Base-by-base conservation (phyloP, 2,888 invertebrate species). In the Ctena decussata region DNA sequence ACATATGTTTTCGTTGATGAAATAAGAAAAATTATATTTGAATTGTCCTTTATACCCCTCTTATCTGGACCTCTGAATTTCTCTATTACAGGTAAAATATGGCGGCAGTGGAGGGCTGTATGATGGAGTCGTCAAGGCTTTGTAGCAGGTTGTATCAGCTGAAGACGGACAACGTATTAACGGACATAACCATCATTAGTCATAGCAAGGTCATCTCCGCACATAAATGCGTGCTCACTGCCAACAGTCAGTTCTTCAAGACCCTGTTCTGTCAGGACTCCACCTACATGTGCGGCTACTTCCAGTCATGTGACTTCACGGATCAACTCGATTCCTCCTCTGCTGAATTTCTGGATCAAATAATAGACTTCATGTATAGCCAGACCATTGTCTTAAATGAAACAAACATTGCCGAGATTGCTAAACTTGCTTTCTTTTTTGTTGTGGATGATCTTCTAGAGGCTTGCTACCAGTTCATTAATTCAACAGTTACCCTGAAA, bases 141-240 rank as follows among this genome's bases (percentile, higher is more conserved):
- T 35, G 46, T 5, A n/a, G 12, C 8, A 74, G 70, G 32, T 57
- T 57, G 3, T 74, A 75, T 27, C 32, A 69, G 18, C 53, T 81
- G n/a, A 71, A 53, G 32, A 72, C 35, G 24, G 77, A 81, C 15
- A 49, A 57, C 21, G 39, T 44, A 11, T 77, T 70, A 24, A 77
- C 37, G 24, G 87, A 87, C n/a, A 70, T 84, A n/a, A 78, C 69
- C 0, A 69, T 87, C 0, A 46, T 72, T 0, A 77, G 80, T 21
- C 69, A 79, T 46, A 73, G 72, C 15, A 60, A 18, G 24, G 60
- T 44, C 2, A 44, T 87, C 11, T 30, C 73, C 0, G 85, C 82
- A 5, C 88, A 88, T 35, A 85, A 88, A 24, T 88, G 88, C 77
- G 60, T 88, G 15, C 73, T 88, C 37, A 53, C 88, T 18, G 73